Evolutionary conservation across 2,888 invertebrate species (phyloP), one percentile per base, ranked within the genome.

Genomic region (Osmoderma eremita): DNA sequence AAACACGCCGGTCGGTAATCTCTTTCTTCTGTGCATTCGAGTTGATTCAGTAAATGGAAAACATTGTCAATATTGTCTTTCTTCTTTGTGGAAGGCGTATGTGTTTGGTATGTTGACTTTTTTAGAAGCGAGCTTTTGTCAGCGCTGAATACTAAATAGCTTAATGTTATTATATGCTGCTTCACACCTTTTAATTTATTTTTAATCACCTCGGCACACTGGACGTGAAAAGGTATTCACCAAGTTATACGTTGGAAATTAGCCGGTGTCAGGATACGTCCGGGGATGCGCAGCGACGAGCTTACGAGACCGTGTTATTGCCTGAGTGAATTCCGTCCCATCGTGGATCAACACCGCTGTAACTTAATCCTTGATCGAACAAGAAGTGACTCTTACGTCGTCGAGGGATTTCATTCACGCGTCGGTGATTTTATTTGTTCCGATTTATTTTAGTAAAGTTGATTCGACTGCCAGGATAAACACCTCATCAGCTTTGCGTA

Each of bases 341-440:
- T 78, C 75, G 73, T 69, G 64, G 71, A 67, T 75, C 70, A 63
- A 58, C 66, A 36, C 39, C 56, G 38, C 65, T 70, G 79, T 78
- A 79, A 79, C 78, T 75, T 77, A 76, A 78, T 79, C 78, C 76
- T 73, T 68, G 69, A 71, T 71, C 69, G 73, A 75, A 77, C 76
- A 75, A 73, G 76, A 78, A 75, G 78, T 77, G 78, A 78, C 76
- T 74, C 73, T 71, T 65, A 69, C 73, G 78, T 78, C 73, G 78
- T 78, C 77, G 73, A 77, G 73, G 69, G 72, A 67, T 54, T 67
- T 74, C 67, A 73, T 66, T 50, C 69, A 74, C 72, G 72, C 72
- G 64, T 67, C 70, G 66, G 45, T 70, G 70, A 63, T 61, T 66
- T 71, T 65, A 62, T 69, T 67, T 63, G 63, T 54, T 54, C 63